Base-by-base conservation (phyloP, 2,888 invertebrate species). In the Heliconius hortense region DNA sequence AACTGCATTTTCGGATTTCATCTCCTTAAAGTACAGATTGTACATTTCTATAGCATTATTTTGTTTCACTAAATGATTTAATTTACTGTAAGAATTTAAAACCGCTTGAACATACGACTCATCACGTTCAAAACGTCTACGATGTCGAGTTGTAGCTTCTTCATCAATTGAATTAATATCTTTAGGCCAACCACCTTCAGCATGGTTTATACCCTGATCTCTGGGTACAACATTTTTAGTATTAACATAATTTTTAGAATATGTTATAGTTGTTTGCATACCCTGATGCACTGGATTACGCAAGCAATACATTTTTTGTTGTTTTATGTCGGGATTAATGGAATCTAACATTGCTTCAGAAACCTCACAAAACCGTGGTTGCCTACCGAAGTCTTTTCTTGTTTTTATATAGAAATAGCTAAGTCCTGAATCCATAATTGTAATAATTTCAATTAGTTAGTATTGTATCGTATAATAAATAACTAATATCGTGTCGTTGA, bases 121-220 rank as follows among this genome's bases (percentile, higher is more conserved):
- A 80, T 97, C 97, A 76, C 97, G 96, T 86, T 97, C 97, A 39
- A 96, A 91, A 84, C 96, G 96, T 80, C 97, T 96, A 72, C 96
- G 94, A 85, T 96, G 96, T 72, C 97, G 94, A 31, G 94, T 84
- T 2, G 96, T 96, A 79, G 96, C 95, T 85, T 97, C 97, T 78
- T 96, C 94, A 81, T 96, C 96, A 66, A 89, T 85, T 77, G 89
- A 89, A 77, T 95, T 93, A 2, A 96, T 89, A 76, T 97, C 97
- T 85, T 96, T 96, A 0, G 97, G 97, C 97, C 97, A 97, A 4
- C 97, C 97, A 63, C 97, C 97, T 88, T 97, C 97, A 21, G 90
- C 90, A 84, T 97, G 97, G 78, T 95, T 95, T 82, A 96, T 93
- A 5, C 96, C 96, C 48, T 89, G 89, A 11, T 84, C 78, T 39